Percentiles rank a stretch among this genome's conserved stretches.
Conservation (phyloP, 2,888 invertebrate species). For the Perizoma flavofasciatum region DNA sequence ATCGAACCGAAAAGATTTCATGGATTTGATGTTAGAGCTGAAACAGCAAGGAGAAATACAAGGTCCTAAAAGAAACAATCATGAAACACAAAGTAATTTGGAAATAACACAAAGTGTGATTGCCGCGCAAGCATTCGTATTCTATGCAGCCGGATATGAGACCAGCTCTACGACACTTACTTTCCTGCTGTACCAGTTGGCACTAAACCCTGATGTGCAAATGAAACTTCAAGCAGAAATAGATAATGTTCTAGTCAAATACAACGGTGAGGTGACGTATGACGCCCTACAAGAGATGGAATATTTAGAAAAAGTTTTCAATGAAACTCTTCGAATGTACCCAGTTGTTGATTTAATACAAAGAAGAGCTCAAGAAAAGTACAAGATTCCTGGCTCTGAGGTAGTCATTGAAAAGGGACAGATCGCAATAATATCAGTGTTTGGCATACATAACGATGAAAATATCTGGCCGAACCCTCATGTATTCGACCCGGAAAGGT, state of each 20-base stretch:
- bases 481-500: constrained; percentile 74
- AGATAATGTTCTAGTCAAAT: constrained; percentile 47
- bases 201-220: constrained; percentile 63
- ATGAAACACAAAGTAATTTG: constrained; percentile 32
- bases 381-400: constrained; percentile 61
- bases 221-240: constrained; percentile 56
- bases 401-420: constrained; percentile 57
- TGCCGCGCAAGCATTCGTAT: constrained; percentile 68
- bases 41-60: constrained; percentile 46
- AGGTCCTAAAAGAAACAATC: constrained; percentile 31
- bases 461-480: constrained; percentile 67
- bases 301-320: constrained; percentile 64
- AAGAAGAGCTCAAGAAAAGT: constrained; percentile 55
- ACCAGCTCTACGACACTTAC: constrained; percentile 68
- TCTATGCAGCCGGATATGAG: constrained; percentile 73
- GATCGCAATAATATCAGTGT: constrained; percentile 54
- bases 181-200: constrained; percentile 60
- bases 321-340: constrained; percentile 68
- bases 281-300: constrained; percentile 62
- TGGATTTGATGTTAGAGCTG: constrained; percentile 41
- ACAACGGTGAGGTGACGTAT: constrained; percentile 60
- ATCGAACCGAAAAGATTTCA: constrained; percentile 21
- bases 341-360: constrained; percentile 67
- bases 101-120: constrained; percentile 57
- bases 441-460: constrained; percentile 67